A percentile compares a stretch with the other conserved stretches of the same genome.
Evolutionary conservation across 2,797 vertebrate genomes (phyloP).

Genomic region (Peromyscus melanophrys): DNA sequence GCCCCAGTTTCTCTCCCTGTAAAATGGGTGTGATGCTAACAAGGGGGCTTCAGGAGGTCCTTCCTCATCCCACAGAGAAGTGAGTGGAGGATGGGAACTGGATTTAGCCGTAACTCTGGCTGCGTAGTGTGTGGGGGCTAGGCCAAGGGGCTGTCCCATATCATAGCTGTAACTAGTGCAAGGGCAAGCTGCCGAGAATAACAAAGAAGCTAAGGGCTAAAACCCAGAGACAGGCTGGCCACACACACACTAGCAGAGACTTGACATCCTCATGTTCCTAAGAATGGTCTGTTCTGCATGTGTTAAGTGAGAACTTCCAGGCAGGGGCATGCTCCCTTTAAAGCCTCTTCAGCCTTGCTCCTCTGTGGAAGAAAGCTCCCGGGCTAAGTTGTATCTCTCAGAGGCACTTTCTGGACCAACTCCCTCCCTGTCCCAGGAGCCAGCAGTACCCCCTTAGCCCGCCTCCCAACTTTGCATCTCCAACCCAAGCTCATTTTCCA

Average conservation of each 20-base stretch:
- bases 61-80: too few species aligned
- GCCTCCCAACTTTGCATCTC: background rate
- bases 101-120: background rate
- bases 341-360: background rate
- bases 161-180: background rate
- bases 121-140: fast-evolving
- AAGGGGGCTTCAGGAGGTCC: background rate
- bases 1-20: background rate
- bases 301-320: background rate
- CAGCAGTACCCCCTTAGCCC: background rate
- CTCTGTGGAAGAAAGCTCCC: background rate
- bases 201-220: background rate
- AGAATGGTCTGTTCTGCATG: background rate
- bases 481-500: background rate
- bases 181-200: background rate
- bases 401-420: background rate
- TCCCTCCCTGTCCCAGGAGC: background rate
- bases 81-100: background rate
- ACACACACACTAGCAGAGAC: background rate
- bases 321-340: background rate
- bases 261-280: background rate
- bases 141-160: too few species aligned
- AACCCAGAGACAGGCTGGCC: background rate
- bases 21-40: background rate
- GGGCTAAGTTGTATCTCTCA: background rate